phyloP scores from a whole-genome alignment of 2,888 invertebrate genomes.

The Drosophila greeni region DNA sequence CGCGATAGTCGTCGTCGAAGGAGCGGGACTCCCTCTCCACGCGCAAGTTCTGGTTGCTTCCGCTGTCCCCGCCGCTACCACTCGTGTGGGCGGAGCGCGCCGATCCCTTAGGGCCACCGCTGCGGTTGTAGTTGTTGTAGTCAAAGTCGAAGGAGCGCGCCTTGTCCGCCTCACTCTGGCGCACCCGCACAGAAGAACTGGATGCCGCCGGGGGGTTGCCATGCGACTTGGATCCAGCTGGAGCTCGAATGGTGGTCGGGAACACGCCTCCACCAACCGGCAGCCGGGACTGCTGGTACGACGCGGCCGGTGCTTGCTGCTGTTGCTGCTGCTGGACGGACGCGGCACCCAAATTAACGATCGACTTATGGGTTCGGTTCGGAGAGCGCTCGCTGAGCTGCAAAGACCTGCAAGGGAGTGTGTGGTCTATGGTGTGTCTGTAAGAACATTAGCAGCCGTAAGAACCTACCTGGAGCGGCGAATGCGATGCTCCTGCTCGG shows the following conservation, averaged over 20 bases:
- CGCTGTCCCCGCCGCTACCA: constrained; percentile 56
- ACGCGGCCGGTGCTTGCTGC: constrained; percentile 20
- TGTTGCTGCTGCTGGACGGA: constrained; percentile 47
- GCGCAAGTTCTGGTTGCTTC: constrained; percentile 71
- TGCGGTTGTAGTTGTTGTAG: constrained; percentile 73
- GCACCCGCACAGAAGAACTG: constrained; percentile 42
- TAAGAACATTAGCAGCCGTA: not conserved
- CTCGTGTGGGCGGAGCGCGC: constrained; percentile 39
- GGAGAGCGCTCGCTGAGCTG: constrained; percentile 83
- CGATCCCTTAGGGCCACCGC: constrained; percentile 13
- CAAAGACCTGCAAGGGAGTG: constrained; percentile 80
- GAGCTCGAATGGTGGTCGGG: constrained; percentile 72
- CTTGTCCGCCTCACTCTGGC: constrained; percentile 75
- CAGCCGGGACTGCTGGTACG: constrained; percentile 57
- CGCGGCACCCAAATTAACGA: constrained; percentile 70
- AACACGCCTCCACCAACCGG: constrained; percentile 50
- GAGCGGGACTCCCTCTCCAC: constrained; percentile 78
- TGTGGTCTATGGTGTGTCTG: not conserved
- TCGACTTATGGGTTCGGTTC: constrained; percentile 77
- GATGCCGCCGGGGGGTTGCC: constrained; percentile 38
- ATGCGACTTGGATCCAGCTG: constrained; percentile 52
- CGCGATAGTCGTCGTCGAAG: constrained; percentile 78
- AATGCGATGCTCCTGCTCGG: constrained; percentile 77
- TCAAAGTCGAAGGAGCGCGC: constrained; percentile 79
- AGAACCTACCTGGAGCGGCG: constrained; percentile 77